Conservation (phyloP, 2,888 invertebrate species). For the Vanessa cardui region DNA sequence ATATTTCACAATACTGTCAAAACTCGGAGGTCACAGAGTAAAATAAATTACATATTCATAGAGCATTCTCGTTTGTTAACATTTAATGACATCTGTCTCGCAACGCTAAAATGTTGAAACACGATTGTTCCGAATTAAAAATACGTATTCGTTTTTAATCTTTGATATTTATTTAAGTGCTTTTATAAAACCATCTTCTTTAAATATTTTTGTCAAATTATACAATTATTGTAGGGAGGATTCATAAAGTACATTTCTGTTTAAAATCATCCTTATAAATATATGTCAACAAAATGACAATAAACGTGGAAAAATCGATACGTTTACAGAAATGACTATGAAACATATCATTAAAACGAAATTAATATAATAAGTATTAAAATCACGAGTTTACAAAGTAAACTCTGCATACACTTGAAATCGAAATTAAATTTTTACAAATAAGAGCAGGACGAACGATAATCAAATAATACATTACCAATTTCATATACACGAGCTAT, state of each 20-base stretch:
- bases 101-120: slow-evolving; percentile 9
- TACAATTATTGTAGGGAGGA: no score
- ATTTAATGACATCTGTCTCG: slow-evolving; percentile 5
- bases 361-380: slow-evolving; percentile 6
- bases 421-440: slow-evolving; percentile 5
- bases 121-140: slow-evolving; percentile 7
- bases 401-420: slow-evolving; percentile 15
- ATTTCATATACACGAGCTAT: background rate
- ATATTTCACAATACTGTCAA: background rate
- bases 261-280: no score
- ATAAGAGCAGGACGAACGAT: slow-evolving; percentile 2
- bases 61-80: background rate
- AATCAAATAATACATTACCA: background rate
- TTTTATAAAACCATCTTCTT: background rate
- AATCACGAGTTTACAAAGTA: slow-evolving; percentile 21
- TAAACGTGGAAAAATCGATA: background rate
- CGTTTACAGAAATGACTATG: background rate
- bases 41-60: background rate
- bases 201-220: background rate
- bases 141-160: background rate
- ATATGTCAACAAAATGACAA: background rate
- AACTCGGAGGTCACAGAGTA: background rate
- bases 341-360: background rate
- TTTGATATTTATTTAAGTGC: background rate
- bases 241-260: background rate